Evolutionary conservation across 2,797 vertebrate genomes (phyloP).

Genomic region (Rachycentron canadum): DNA sequence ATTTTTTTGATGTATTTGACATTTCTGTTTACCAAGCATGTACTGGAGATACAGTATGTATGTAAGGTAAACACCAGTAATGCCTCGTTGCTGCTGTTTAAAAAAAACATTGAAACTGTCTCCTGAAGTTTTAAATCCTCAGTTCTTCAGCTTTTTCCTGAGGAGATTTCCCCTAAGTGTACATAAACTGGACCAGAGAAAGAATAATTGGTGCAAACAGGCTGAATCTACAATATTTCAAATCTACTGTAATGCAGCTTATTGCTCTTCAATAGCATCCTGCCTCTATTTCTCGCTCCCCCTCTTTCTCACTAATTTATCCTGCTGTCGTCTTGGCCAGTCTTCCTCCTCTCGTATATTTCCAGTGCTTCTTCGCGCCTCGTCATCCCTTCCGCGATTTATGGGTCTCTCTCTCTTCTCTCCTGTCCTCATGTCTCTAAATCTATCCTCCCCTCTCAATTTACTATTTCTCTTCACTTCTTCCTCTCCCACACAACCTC

Average conservation of each 20-base stretch:
- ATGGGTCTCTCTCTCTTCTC: conserved; percentile 52
- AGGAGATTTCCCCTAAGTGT: conserved; percentile 10
- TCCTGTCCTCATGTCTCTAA: conserved; percentile 61
- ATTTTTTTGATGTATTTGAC: too few species aligned
- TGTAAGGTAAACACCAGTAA: background rate
- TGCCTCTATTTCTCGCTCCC: conserved; percentile 6
- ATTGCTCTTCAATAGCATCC: conserved; percentile 33
- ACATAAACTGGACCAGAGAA: conserved; percentile 21
- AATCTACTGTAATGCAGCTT: conserved; percentile 38
- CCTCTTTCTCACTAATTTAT: conserved; percentile 30
- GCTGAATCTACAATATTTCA: conserved; percentile 55
- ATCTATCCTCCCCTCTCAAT: conserved; percentile 57
- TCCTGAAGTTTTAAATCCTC: conserved; percentile 22
- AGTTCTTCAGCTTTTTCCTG: conserved; percentile 12
- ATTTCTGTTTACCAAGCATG: background rate
- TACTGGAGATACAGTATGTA: background rate
- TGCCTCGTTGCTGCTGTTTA: conserved; percentile 21
- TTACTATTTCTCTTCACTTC: conserved; percentile 34
- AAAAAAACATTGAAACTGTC: conserved; percentile 32
- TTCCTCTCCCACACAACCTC: conserved; percentile 5
- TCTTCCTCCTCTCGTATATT: conserved; percentile 66
- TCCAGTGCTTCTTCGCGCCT: conserved; percentile 48
- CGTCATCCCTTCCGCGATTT: conserved; percentile 66
- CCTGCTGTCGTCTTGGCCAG: conserved; percentile 40
- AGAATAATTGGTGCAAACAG: conserved; percentile 47